phyloP scores from a whole-genome alignment of 1,140 invertebrate species.

The Heliconius melpomene region DNA sequence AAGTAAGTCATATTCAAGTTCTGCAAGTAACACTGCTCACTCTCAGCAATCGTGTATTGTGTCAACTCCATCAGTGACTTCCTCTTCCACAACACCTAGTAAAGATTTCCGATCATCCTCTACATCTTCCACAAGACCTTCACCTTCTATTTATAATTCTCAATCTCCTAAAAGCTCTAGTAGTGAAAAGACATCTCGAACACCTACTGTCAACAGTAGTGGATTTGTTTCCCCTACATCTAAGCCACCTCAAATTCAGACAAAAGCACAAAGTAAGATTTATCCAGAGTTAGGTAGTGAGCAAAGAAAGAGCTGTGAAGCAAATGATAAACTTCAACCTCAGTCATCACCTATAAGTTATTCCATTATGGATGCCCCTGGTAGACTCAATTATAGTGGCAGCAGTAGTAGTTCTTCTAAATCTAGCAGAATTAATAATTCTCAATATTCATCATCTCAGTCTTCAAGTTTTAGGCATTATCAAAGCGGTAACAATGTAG shows the following conservation, averaged over 20 bases:
- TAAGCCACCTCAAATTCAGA: slow-evolving; percentile 83
- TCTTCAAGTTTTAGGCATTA: slow-evolving; percentile 83
- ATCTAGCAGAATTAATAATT: slow-evolving; percentile 64
- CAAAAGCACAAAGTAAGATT: slow-evolving; percentile 86
- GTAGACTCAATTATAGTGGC: slow-evolving; percentile 82
- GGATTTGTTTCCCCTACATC: slow-evolving; percentile 81
- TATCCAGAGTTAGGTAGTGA: slow-evolving; percentile 83
- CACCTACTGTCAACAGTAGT: slow-evolving; percentile 59
- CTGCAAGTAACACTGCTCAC: slow-evolving; percentile 80
- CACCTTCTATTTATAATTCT: slow-evolving; percentile 77
- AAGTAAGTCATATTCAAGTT: slow-evolving; percentile 83
- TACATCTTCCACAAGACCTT: slow-evolving; percentile 62
- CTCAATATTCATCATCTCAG: slow-evolving; percentile 72
- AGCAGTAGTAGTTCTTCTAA: slow-evolving; percentile 78
- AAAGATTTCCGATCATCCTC: slow-evolving; percentile 84
- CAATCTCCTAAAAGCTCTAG: slow-evolving; percentile 77
- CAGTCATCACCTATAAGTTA: slow-evolving; percentile 89
- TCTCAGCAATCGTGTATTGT: slow-evolving; percentile 87
- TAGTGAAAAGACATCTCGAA: slow-evolving; percentile 70
- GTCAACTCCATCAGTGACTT: slow-evolving; percentile 82
- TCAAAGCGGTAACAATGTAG: slow-evolving; percentile 81
- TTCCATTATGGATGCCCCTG: slow-evolving; percentile 86
- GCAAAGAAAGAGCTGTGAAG: slow-evolving; percentile 81
- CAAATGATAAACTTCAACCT: slow-evolving; percentile 81
- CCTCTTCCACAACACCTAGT: slow-evolving; percentile 76